Evolutionary conservation across 2,888 invertebrate genomes (phyloP).

Genomic region (Pteria penguin): DNA sequence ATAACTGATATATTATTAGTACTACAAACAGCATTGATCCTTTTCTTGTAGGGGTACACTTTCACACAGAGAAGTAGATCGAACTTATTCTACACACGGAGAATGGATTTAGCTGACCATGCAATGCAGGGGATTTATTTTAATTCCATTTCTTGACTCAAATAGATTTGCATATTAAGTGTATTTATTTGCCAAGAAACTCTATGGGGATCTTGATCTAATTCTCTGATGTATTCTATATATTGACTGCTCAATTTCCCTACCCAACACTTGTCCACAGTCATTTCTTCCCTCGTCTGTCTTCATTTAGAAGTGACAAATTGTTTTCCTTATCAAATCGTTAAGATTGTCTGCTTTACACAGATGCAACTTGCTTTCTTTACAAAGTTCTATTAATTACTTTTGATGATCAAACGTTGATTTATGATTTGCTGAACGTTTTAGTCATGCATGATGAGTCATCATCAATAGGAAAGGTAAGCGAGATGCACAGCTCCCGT

Average conservation of each 20-base stretch:
- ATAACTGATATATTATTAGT: too few species aligned
- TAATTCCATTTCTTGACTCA: background rate
- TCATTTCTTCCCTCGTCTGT: background rate
- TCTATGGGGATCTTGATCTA: background rate
- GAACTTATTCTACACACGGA: background rate
- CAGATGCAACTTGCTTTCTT: too few species aligned
- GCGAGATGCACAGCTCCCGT: too few species aligned
- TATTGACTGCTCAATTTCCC: background rate
- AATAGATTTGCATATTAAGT: background rate
- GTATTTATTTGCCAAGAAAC: background rate
- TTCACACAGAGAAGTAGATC: too few species aligned
- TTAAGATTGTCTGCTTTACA: too few species aligned
- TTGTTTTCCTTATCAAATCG: background rate
- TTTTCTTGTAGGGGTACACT: too few species aligned
- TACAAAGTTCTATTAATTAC: too few species aligned
- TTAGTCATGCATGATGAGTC: too few species aligned
- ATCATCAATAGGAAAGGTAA: too few species aligned
- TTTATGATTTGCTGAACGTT: too few species aligned
- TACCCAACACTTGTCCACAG: background rate
- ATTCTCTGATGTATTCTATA: background rate
- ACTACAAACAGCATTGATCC: too few species aligned
- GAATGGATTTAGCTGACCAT: background rate
- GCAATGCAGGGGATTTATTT: background rate
- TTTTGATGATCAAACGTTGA: too few species aligned
- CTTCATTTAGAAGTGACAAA: background rate